phyloP scores from a whole-genome alignment of 2,888 invertebrate species.

The Tiphia femorata region DNA sequence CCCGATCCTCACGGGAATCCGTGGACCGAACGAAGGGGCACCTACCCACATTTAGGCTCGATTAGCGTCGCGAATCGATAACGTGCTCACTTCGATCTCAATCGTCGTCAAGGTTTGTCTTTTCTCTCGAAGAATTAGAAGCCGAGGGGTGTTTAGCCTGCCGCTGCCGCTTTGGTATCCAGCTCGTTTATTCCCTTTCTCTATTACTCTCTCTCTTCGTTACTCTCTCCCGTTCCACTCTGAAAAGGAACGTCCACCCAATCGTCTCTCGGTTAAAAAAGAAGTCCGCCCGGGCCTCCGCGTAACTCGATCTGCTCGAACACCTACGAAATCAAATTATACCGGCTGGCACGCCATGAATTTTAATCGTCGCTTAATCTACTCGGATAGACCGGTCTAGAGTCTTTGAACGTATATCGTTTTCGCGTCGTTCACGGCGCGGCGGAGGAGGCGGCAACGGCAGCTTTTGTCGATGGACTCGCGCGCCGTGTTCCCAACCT shows the following conservation, averaged over 20 bases:
- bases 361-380: conserved; percentile 48
- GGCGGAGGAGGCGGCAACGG: too few relatives aligned
- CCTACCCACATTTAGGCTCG: too few relatives aligned
- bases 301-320: conserved; percentile 48
- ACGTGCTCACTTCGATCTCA: conserved; percentile 45
- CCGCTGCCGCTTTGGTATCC: too few relatives aligned
- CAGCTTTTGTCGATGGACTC: too few relatives aligned
- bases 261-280: conserved; percentile 7
- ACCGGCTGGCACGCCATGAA: conserved; percentile 45
- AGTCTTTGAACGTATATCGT: conserved; percentile 34
- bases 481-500: too few relatives aligned
- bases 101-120: conserved; percentile 41
- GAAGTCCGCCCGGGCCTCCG: conserved; percentile 1
- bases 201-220: too few relatives aligned
- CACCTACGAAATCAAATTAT: conserved; percentile 52
- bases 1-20: too few relatives aligned
- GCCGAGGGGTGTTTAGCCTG: neutral
- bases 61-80: conserved; percentile 46
- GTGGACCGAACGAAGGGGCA: too few relatives aligned
- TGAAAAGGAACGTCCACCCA: neutral
- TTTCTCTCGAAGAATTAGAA: conserved; percentile 7
- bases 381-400: conserved; percentile 24
- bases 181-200: too few relatives aligned
- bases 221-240: neutral
- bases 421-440: too few relatives aligned